phyloP scores from a whole-genome alignment of 2,797 vertebrate species.

The Numenius phaeopus region DNA sequence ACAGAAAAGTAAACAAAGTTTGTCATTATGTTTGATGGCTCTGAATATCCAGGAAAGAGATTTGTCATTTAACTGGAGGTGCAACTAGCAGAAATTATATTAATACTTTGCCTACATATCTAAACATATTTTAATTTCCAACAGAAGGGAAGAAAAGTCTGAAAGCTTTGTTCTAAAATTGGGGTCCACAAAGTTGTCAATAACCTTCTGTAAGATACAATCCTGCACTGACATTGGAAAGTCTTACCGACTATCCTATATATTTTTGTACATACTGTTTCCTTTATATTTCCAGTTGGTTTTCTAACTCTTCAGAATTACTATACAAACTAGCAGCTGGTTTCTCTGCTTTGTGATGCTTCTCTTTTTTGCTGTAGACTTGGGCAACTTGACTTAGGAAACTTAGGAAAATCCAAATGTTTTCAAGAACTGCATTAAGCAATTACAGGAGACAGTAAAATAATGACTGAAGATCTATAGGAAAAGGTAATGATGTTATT shows the following conservation, averaged over 20 bases:
- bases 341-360: neutral
- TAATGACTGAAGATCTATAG: neutral
- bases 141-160: neutral
- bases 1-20: neutral
- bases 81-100: neutral
- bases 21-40: neutral
- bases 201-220: neutral
- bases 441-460: neutral
- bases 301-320: neutral
- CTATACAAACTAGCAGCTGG: fast-evolving
- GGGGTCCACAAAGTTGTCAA: neutral
- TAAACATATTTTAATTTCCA: neutral
- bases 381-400: neutral
- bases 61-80: neutral
- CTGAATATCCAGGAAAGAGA: neutral
- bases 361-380: neutral
- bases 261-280: neutral
- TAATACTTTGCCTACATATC: neutral
- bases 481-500: neutral
- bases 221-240: neutral
- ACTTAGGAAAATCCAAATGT: neutral
- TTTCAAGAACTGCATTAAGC: neutral
- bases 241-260: fast-evolving
- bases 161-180: neutral
- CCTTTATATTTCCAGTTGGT: neutral